Evolutionary conservation across 2,797 vertebrate genomes (phyloP), one percentile per base, ranked within the genome.

Genomic region (Pangasius krempfi): DNA sequence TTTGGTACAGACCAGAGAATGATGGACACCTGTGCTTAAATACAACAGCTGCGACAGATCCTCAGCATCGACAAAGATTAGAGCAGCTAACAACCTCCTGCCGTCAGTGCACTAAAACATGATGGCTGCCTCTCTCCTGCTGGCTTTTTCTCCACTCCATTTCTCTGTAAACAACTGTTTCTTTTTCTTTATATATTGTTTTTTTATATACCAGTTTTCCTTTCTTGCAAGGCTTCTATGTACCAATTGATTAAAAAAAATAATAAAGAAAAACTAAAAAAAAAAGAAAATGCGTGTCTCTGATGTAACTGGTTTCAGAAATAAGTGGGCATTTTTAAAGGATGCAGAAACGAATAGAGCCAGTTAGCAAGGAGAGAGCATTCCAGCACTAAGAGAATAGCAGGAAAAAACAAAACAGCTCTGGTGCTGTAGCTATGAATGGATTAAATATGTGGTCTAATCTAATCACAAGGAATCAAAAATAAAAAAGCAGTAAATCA

Each of bases 31-130:
- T 84, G 80, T 83, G 58, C 58, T 83, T 47, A 86, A 78, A 40
- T 89, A 76, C n/a, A 85, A 85, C 86, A 60, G 84, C 58, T 85
- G 27, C 88, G 90, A 91, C 90, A 92, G 92, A 84, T 90, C 85
- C 62, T 88, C 87, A 80, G 85, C 88, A 89, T 79, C 88, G 88
- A 91, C 89, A 90, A 47, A 87, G 91, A 92, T 92, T 92, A 92
- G 86, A 90, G 88, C 81, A 89, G 88, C 91, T 92, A 92, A 93
- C 90, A 90, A 88, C 84, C 89, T 91, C 87, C 88, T 64, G 88
- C 82, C 78, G 72, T 84, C 84, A 52, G 88, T 25, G 56, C 84
- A 86, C 88, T 83, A 83, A 83, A 64, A 88, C 64, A 76, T 91
- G 80, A 89, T 86, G 76, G 80, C 87, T 89, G 89, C 79, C 86